Base-by-base conservation (phyloP, 2,888 invertebrate genomes). In the Arenicola marina region DNA sequence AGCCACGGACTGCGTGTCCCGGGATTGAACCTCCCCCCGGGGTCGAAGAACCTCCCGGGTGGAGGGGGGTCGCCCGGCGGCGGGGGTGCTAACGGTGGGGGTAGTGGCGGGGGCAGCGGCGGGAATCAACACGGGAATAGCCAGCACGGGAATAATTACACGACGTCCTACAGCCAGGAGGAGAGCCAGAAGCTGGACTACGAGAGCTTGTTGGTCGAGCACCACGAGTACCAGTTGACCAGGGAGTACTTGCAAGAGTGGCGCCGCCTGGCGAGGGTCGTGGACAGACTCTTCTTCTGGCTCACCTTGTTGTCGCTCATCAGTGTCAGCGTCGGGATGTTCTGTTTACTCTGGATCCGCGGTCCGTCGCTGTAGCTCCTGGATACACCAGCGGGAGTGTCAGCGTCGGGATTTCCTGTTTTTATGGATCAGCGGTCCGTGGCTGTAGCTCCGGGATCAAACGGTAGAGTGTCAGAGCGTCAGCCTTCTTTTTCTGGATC, bases 231-330 rank as follows among this genome's bases (percentile, higher is more conserved):
- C n/a, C 43, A 38, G 43, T 18, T 38, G 11, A 38, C 11, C 18
- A 15, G 18, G 11, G 54, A 74, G 3, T n/a, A n/a, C n/a, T 66
- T 78, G 4, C 69, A 73, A 51, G 79, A 81, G 56, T 81, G 81
- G 81, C 77, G 76, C 65, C 84, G 85, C 62, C 80, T 87, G 21
- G 87, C 87, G 7, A 79, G 85, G 65, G 83, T 85, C 29, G 78
- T 87, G 58, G 87, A 87, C 72, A 78, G 85, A 51, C 78, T 85
- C 11, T 83, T 87, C 54, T 87, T 87, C 76, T 85, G 85, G 83
- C 74, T 86, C 33, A 86, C 86, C 72, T 75, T 84, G 4, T 67
- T 80, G 31, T 84, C 86, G 1, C 57, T 62, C 15, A 38, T 62
- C 26, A 26, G 43, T 29, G 62, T 58, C 51, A 62, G 62, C 31